phyloP scores from a whole-genome alignment of 2,797 vertebrate genomes.

The Forpus xanthops region DNA sequence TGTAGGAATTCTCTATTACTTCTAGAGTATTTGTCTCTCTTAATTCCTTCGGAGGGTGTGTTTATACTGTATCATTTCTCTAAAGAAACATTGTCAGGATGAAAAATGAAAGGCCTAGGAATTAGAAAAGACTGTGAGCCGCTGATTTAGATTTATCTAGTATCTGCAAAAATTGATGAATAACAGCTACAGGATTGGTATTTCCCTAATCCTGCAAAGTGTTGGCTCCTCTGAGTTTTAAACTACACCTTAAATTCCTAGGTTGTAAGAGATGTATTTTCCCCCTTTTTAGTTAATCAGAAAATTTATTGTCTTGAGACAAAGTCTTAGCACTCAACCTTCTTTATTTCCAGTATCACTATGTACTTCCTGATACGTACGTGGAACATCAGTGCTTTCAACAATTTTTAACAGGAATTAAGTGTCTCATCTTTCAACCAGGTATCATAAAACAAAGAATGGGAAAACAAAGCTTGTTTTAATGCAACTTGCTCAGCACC shows the following conservation, averaged over 20 bases:
- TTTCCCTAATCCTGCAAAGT: constrained; percentile 24
- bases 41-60: constrained; percentile 40
- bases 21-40: background rate
- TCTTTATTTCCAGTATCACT: background rate
- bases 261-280: background rate
- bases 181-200: constrained; percentile 22
- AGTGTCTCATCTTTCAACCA: background rate
- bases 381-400: background rate
- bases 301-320: background rate
- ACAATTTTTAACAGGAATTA: background rate
- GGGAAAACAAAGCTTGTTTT: background rate
- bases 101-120: constrained; percentile 50
- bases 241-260: background rate
- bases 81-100: constrained; percentile 52
- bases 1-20: background rate
- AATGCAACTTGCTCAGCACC: background rate
- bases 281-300: constrained; percentile 8
- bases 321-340: background rate
- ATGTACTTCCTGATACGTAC: background rate
- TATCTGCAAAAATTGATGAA: constrained; percentile 41
- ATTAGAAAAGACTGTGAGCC: background rate
- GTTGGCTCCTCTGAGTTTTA: background rate
- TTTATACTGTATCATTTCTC: constrained; percentile 48
- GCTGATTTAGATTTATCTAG: constrained; percentile 21
- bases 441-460: background rate